Percentiles rank a stretch among this genome's conserved stretches.
phyloP scores from a whole-genome alignment of 1,140 invertebrate species.

The Magallana gigas region DNA sequence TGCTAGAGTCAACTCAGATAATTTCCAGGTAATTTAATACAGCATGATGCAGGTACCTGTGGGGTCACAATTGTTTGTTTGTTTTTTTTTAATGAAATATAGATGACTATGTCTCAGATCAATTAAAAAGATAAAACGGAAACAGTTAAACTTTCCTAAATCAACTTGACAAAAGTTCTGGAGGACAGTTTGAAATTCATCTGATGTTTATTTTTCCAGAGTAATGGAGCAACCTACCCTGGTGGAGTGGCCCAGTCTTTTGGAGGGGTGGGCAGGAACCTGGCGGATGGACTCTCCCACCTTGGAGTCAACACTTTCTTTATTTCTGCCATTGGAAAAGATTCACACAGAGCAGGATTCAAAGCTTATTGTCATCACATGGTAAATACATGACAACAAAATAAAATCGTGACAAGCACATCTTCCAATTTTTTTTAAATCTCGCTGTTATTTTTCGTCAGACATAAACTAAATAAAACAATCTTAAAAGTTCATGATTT shows the following conservation, averaged over 20 bases:
- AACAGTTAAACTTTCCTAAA: too few species aligned
- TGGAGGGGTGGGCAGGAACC: slow-evolving; percentile 94
- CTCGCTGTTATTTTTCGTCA: too few species aligned
- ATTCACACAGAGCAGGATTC: slow-evolving; percentile 81
- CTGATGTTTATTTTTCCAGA: slow-evolving; percentile 54
- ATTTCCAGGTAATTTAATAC: slow-evolving; percentile 59
- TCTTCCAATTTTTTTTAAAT: too few species aligned
- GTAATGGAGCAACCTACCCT: slow-evolving; percentile 75
- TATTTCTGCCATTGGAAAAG: slow-evolving; percentile 90
- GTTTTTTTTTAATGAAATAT: background rate
- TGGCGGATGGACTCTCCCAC: slow-evolving; percentile 90
- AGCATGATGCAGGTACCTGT: background rate
- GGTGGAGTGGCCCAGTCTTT: slow-evolving; percentile 74
- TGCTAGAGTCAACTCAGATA: slow-evolving; percentile 83
- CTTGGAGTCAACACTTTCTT: slow-evolving; percentile 84
- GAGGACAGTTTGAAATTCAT: too few species aligned
- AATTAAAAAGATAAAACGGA: too few species aligned
- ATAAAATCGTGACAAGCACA: too few species aligned
- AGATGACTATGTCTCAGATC: too few species aligned
- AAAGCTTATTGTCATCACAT: slow-evolving; percentile 77
- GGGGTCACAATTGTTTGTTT: too few species aligned
- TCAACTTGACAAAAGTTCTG: too few species aligned
- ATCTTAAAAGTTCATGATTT: too few species aligned
- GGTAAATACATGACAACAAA: slow-evolving; percentile 60
- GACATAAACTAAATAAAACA: too few species aligned